Evolutionary conservation across 2,113 vertebrate genomes (phyloP).

Genomic region (Neomonachus schauinslandi): DNA sequence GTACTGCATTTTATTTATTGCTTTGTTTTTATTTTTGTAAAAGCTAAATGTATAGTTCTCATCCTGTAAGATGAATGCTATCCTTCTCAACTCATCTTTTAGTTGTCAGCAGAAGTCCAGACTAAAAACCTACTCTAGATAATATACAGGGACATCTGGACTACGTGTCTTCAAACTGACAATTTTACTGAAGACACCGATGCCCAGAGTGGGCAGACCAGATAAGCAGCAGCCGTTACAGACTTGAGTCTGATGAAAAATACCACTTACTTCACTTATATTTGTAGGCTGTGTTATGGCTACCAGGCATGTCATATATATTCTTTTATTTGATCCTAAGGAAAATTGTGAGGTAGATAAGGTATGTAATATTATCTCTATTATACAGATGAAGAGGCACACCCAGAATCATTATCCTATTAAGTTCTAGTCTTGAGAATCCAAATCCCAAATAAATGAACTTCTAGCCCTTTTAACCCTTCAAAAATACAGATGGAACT

Average conservation of each 20-base stretch:
- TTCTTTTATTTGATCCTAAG: background rate
- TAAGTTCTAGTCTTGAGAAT: background rate
- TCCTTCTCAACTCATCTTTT: slow-evolving; percentile 13
- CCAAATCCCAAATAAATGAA: slow-evolving; percentile 9
- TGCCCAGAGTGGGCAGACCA: background rate
- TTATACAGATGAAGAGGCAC: background rate
- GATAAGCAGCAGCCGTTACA: slow-evolving; percentile 44
- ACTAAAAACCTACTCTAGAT: background rate
- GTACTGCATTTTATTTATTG: background rate
- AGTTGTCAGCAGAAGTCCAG: background rate
- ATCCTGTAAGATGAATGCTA: background rate
- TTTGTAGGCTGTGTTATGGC: background rate
- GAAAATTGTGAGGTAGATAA: background rate
- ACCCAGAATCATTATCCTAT: background rate
- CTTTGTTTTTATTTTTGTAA: background rate
- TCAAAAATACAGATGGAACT: background rate
- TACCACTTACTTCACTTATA: background rate
- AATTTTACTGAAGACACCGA: slow-evolving; percentile 44
- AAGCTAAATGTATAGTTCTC: background rate
- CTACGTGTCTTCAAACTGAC: background rate
- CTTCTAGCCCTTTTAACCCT: background rate
- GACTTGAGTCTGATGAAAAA: background rate
- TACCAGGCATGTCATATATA: background rate
- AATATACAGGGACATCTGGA: background rate
- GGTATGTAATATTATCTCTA: background rate